Evolutionary conservation across 2,797 vertebrate species (phyloP), one percentile per base, ranked within the genome.

Genomic region (Enteromius mattozi): DNA sequence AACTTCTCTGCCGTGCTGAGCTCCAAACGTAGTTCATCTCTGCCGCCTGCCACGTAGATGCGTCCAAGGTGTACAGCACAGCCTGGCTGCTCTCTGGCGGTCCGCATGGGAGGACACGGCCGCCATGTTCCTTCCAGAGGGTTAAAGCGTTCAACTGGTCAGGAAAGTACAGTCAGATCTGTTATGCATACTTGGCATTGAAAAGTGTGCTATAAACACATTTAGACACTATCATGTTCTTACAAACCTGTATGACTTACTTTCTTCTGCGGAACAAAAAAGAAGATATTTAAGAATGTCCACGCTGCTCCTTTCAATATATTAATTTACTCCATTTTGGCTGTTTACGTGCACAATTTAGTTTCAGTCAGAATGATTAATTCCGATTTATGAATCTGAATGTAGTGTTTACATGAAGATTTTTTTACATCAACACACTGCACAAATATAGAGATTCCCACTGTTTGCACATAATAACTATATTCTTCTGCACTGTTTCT

Each of bases 121-220:
- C 79, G 85, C 93, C 94, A 95, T 17, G 65, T 86, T 37, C 93
- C 93, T 0, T 94, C 92, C 80, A 49, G 45, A 0, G 91, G 92
- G 88, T 88, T 85, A 90, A 92, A 94, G 6, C 88, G 86, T 88
- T 95, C 94, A 89, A 95, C 93, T 94, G 91, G 37, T 37, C 49
- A 59, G 24, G 12, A 37, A 45, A 65, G 40, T 4, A 79, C 19
- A 45, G 6, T 19, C 0, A 19, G 8, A 30, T 27, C n/a, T 78
- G 81, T 30, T 56, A 79, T 66, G 61, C 12, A n/a, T 49, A 4
- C 75, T 24, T 59, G 35, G 9, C n/a, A 61, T 78, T 61, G 17
- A 54, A 59, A 77, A 54, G 75, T 61, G 33, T 17, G 13, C 21
- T 54, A 56, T 1, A 4, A 4, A 9, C 3, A 16, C 14, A 70